Evolutionary conservation across 1,140 invertebrate genomes (phyloP), one percentile per base, ranked within the genome.

Genomic region (Parapsyche elsis): DNA sequence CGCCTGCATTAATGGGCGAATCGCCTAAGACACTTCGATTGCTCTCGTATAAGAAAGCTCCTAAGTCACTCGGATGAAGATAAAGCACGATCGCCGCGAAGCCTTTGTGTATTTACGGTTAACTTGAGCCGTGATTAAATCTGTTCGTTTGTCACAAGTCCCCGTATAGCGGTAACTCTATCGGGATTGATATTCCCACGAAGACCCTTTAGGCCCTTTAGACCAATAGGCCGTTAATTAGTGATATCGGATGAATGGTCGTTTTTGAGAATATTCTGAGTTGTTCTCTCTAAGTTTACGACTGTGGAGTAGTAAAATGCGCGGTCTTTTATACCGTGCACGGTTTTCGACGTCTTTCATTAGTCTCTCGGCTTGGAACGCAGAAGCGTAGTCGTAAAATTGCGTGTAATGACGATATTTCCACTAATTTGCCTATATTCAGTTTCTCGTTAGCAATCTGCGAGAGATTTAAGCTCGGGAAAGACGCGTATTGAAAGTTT

Each of bases 61-160:
- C 64, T 67, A 67, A 67, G 64, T 67, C 64, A 67, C 64, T 23
- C 21, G 64, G 64, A 23, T 23, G 24, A 9, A 67, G 64, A 67
- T 67, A 67, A 67, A 26, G 64, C 64, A 67, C 64, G 64, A 67
- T 67, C 64, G 21, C 24, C 24, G 16, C 16, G 57, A 61, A 61
- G 57, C 57, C 57, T 61, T 61, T 61, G 57, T 61, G 57, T 61
- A 21, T 61, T 61, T 61, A 61, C 57, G 57, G 57, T 61, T 61
- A 61, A 61, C 57, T 61, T 61, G 57, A 61, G 57, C 57, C 57
- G 16, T 21, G 57, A 61, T 61, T 61, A 61, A 61, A 61, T 61
- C 57, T 61, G 57, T 61, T 19, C 57, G 57, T 9, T 61, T 61
- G 14, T 61, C n/a, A 16, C 57, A 61, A 61, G 30, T 38, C 7